Conservation (phyloP, 1,140 invertebrate species). For the Aricia agestis region DNA sequence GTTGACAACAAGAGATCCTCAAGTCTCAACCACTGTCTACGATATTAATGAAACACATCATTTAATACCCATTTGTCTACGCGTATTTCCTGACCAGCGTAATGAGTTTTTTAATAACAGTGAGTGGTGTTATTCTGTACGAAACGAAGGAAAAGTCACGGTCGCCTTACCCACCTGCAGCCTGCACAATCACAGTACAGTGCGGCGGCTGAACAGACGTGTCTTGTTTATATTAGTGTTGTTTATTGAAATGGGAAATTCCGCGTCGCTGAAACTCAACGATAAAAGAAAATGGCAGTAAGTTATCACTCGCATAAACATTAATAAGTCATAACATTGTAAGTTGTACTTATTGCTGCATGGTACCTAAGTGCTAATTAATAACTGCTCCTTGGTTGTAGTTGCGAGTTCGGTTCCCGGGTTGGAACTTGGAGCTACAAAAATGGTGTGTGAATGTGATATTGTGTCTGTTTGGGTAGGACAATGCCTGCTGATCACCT, state of each 20-base stretch:
- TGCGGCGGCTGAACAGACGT: slow-evolving; percentile 46
- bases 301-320: slow-evolving; percentile 33
- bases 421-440: too few relatives aligned
- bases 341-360: not conserved
- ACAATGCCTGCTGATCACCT: too few relatives aligned
- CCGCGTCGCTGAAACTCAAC: slow-evolving; percentile 59
- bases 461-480: too few relatives aligned
- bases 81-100: not conserved
- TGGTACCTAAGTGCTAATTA: too few relatives aligned
- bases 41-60: not conserved
- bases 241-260: slow-evolving; percentile 52
- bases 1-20: not conserved
- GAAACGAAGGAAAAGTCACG: slow-evolving; percentile 56
- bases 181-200: slow-evolving; percentile 37
- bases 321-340: not conserved
- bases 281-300: slow-evolving; percentile 65
- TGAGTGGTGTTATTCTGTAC: not conserved
- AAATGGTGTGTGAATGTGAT: too few relatives aligned
- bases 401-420: too few relatives aligned
- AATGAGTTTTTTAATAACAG: slow-evolving; percentile 10
- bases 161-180: slow-evolving; percentile 35
- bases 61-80: not conserved
- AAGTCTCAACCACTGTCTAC: not conserved
- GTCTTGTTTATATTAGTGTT: slow-evolving; percentile 20
- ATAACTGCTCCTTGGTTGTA: too few relatives aligned